Base-by-base conservation (phyloP, 2,888 invertebrate genomes). In the Pardosa pseudoannulata region DNA sequence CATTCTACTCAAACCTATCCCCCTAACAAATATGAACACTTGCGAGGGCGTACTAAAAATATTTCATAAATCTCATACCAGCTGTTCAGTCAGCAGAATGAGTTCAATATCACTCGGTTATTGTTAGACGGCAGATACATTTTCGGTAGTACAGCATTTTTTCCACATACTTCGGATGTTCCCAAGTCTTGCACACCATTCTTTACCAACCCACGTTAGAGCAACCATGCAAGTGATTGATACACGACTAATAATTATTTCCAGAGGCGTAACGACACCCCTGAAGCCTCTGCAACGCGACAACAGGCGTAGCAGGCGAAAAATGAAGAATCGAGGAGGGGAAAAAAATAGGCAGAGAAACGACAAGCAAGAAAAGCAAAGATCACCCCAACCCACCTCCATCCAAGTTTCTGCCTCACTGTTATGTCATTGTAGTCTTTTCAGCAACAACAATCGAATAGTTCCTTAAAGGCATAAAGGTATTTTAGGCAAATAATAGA, bases 151-250 rank as follows among this genome's bases (percentile, higher is more conserved):
- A n/a, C n/a, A n/a, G n/a, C n/a, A n/a, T n/a, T n/a, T n/a, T n/a
- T n/a, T n/a, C n/a, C n/a, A n/a, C n/a, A n/a, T n/a, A n/a, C n/a
- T n/a, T n/a, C n/a, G n/a, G n/a, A n/a, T n/a, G n/a, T n/a, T n/a
- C n/a, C n/a, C n/a, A 46, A 46, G 41, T 2, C 41, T 16, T 2
- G 13, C 16, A 2, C 41, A 6, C 56, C 23, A 56, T 56, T 56
- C 56, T 46, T 46, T 16, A 23, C 5, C 5, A 23, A 2, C 23
- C 56, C 56, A 56, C 23, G 23, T 56, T 56, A 23, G 23, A 23
- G 56, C 23, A 56, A 11, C 56, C 56, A 56, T 56, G 56, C 56
- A 56, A 56, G 56, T 56, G 56, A 56, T 56, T 56, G 56, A 56
- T 56, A 16, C 46, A 2, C 46, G 16, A 16, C 2, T 46, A 56